A percentile compares a stretch with the other conserved stretches of the same genome.
Evolutionary conservation across 2,888 invertebrate species (phyloP).

Genomic region (Heliconius aoede): DNA sequence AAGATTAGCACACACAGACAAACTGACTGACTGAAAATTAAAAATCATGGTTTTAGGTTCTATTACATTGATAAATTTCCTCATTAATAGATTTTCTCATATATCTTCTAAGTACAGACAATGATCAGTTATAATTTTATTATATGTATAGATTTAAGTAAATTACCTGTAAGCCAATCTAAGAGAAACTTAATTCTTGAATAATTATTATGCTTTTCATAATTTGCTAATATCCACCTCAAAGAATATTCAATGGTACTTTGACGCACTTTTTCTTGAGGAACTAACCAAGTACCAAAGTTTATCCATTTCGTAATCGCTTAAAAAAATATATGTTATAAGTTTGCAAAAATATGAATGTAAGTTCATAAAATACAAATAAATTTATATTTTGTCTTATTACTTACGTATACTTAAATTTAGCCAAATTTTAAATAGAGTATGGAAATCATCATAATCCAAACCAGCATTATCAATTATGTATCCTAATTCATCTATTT

Average conservation of each 20-base stretch:
- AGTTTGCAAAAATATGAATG: background rate
- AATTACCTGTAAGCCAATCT: slow-evolving; percentile 76
- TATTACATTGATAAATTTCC: too few species aligned
- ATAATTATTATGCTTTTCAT: slow-evolving; percentile 59
- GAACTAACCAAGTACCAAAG: slow-evolving; percentile 72
- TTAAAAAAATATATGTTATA: slow-evolving; percentile 49
- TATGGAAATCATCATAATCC: slow-evolving; percentile 70
- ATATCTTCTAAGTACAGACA: too few species aligned
- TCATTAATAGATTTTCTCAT: too few species aligned
- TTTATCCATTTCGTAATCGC: slow-evolving; percentile 75
- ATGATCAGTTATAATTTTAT: too few species aligned
- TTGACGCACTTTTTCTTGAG: slow-evolving; percentile 64
- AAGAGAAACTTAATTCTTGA: slow-evolving; percentile 69
- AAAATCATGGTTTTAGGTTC: too few species aligned
- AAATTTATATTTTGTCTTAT: background rate
- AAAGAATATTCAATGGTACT: slow-evolving; percentile 70
- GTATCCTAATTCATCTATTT: slow-evolving; percentile 69
- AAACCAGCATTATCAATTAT: slow-evolving; percentile 67
- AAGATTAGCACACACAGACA: too few species aligned
- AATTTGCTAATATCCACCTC: slow-evolving; percentile 72
- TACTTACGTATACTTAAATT: slow-evolving; percentile 79
- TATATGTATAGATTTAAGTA: background rate
- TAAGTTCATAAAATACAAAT: background rate
- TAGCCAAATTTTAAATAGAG: slow-evolving; percentile 76
- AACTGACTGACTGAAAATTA: too few species aligned